Evolutionary conservation across 2,797 vertebrate species (phyloP).

Genomic region (Chelon auratus): DNA sequence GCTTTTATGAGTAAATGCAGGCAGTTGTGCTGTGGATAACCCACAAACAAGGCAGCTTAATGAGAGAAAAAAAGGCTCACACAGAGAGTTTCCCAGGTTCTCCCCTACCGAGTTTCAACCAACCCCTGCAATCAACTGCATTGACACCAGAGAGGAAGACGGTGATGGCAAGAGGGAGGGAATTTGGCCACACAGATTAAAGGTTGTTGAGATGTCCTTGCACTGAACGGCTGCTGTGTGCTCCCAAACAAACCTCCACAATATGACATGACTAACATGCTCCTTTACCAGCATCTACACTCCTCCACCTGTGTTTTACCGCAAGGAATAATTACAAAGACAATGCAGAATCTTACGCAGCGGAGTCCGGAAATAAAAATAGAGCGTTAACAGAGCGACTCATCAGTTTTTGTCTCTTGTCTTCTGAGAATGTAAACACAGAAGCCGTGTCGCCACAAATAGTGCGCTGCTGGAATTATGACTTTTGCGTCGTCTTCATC

Average conservation of each 20-base stretch:
- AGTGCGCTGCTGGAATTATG: not conserved
- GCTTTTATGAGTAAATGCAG: conserved; percentile 26
- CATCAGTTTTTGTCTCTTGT: not conserved
- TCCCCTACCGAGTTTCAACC: conserved; percentile 28
- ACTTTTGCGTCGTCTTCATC: not conserved
- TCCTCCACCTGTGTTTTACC: conserved; percentile 46
- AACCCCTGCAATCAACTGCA: conserved; percentile 51
- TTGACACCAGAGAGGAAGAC: conserved; percentile 44
- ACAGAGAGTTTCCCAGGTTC: conserved; percentile 24
- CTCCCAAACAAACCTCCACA: conserved; percentile 46
- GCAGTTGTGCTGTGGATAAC: conserved; percentile 32
- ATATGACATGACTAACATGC: conserved; percentile 37
- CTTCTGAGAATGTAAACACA: not conserved
- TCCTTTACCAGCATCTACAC: conserved; percentile 37
- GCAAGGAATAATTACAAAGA: conserved; percentile 19
- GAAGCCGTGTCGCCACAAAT: conserved; percentile 2
- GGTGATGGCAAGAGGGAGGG: conserved; percentile 24
- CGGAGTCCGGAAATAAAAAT: conserved; percentile 24
- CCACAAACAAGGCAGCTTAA: conserved; percentile 55
- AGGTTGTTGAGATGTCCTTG: conserved; percentile 34
- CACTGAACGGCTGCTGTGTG: conserved; percentile 25
- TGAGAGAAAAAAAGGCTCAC: conserved; percentile 22
- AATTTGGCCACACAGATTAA: conserved; percentile 43
- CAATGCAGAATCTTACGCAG: conserved; percentile 9
- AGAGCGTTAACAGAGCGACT: not conserved